Evolutionary conservation across 2,888 invertebrate genomes (phyloP), one percentile per base, ranked within the genome.

Genomic region (Drosophila phalerata): DNA sequence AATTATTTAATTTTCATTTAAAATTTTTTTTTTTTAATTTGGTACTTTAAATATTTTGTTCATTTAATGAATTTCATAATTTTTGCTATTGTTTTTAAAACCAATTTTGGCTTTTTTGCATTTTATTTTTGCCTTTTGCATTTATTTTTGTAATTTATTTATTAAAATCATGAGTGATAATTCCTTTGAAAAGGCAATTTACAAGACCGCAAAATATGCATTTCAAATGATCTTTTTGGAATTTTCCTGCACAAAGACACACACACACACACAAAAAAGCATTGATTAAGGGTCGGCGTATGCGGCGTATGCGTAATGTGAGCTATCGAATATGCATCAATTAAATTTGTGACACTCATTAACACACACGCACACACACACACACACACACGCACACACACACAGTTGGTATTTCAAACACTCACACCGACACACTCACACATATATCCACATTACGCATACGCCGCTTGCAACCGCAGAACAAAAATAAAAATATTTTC

Each of bases 271-370:
- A 19, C 15, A 34, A 51, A 42, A 25, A 42, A 47, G 42, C 28
- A 30, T 51, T 56, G 13, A 17, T 22, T 34, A 65, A 69, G 28
- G 34, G 22, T 48, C 5, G 58, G 32, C 22, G 43, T 22, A 53
- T 60, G 43, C 28, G 60, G 63, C 76, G 77, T 75, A 77, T 79
- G 43, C 71, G 77, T 72, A 64, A 71, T 56, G 51, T 48, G 45
- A 15, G 34, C 42, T 30, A 57, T 60, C 60, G 63, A 63, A 65
- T 40, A 60, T 51, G 38, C 55, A 53, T 55, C 55, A 69, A 66
- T 75, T 67, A 65, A 56, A 77, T 61, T 47, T 40, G 28, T 32
- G 53, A 30, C 53, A 51, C 68, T 77, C 72, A 77, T 73, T 81
- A 81, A 52, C 63, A 52, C 56, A 30, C 49, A 73, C 53, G 62